Evolutionary conservation across 2,113 vertebrate genomes (phyloP).

Genomic region (Toxostoma redivivum): DNA sequence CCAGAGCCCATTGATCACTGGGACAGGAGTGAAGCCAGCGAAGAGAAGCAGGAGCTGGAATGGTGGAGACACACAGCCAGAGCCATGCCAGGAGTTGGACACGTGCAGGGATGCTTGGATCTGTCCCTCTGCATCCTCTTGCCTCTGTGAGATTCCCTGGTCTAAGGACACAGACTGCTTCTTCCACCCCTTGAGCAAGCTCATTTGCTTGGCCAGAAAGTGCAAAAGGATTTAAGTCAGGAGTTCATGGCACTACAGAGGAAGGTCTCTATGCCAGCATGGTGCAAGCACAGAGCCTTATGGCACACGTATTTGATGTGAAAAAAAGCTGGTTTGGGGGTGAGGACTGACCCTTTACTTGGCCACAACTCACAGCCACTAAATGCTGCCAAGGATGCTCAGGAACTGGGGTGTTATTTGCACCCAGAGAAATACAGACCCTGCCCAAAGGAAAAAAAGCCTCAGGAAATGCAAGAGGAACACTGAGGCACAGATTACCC

Average conservation of each 20-base stretch:
- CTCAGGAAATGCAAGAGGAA: neutral
- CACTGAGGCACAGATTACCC: neutral
- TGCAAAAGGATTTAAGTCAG: neutral
- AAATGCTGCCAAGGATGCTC: neutral
- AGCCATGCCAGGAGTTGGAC: rapidly evolving
- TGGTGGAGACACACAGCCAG: rapidly evolving
- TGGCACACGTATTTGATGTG: neutral
- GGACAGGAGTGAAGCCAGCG: neutral
- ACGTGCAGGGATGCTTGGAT: rapidly evolving
- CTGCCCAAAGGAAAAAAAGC: neutral
- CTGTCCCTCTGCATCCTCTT: neutral
- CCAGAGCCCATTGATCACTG: neutral
- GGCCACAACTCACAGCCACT: neutral
- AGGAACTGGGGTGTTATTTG: neutral
- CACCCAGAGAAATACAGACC: neutral
- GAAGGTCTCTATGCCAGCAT: neutral
- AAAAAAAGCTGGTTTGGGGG: neutral
- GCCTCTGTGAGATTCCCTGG: neutral
- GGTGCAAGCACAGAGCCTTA: neutral
- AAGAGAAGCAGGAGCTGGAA: neutral
- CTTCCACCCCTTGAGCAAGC: neutral
- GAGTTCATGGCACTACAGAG: rapidly evolving
- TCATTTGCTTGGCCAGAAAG: neutral
- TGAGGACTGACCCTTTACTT: neutral
- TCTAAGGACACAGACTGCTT: neutral